phyloP scores from a whole-genome alignment of 2,797 vertebrate species.

The Coracias cyanogaster region DNA sequence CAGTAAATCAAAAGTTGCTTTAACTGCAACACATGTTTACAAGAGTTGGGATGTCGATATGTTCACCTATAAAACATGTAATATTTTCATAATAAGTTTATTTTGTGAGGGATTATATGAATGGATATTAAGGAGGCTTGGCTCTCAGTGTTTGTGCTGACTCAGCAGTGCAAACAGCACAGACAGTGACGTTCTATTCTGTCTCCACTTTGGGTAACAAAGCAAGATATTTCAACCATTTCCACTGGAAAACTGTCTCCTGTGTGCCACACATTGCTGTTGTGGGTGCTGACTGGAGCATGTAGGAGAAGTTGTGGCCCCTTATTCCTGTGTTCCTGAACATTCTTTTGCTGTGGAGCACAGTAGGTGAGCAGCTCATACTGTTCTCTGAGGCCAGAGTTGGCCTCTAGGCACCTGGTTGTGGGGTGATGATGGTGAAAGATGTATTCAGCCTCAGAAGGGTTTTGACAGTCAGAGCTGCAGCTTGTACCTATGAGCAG shows the following conservation, averaged over 20 bases:
- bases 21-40: neutral
- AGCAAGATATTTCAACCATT: neutral
- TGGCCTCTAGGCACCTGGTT: neutral
- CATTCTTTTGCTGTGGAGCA: neutral
- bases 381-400: neutral
- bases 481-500: neutral
- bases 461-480: neutral
- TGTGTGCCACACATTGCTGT: rapidly evolving
- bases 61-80: neutral
- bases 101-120: neutral
- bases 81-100: neutral
- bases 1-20: neutral
- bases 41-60: neutral
- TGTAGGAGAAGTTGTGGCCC: neutral
- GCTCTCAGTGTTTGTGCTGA: neutral
- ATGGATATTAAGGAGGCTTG: neutral
- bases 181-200: neutral
- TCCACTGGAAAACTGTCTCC: neutral
- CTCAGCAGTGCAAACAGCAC: neutral
- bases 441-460: neutral
- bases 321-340: neutral
- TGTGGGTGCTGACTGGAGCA: neutral
- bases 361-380: neutral
- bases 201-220: neutral
- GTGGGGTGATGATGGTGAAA: neutral